phyloP scores from a whole-genome alignment of 2,113 vertebrate species.

The Syngnathus scovelli region DNA sequence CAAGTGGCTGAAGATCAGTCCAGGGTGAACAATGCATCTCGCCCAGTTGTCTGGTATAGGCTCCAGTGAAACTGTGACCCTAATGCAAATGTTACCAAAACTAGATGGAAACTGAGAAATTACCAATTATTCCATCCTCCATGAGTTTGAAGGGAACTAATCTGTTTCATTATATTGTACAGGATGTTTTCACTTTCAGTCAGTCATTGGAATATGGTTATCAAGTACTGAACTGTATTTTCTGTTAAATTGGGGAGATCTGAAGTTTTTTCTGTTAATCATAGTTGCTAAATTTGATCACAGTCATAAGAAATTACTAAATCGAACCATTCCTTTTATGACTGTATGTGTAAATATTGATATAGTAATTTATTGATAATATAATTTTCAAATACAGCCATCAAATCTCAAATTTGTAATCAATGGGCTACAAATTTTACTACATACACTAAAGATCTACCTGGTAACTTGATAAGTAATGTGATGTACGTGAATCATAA shows the following conservation, averaged over 20 bases:
- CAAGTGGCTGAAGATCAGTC: not conserved
- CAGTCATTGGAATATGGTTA: too few species aligned
- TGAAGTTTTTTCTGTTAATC: not conserved
- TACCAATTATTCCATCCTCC: not conserved
- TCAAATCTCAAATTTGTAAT: not conserved
- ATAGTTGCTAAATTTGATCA: not conserved
- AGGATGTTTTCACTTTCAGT: not conserved
- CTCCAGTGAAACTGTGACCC: not conserved
- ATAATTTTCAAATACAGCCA: too few species aligned
- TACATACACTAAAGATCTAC: too few species aligned
- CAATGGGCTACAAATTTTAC: not conserved
- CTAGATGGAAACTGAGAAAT: not conserved
- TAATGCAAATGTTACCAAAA: not conserved
- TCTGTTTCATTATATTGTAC: not conserved
- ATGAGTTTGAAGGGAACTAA: not conserved
- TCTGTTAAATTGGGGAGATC: too few species aligned
- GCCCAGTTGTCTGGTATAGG: not conserved
- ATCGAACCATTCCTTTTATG: not conserved
- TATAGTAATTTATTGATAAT: not conserved
- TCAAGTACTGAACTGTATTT: too few species aligned
- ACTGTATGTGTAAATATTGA: not conserved
- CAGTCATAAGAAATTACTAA: not conserved
- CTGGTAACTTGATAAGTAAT: too few species aligned
- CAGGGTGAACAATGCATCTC: not conserved
- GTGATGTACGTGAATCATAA: too few species aligned